These are phyloP conservation scores for Wiebesia pumilae DNA, from an alignment of 1,140 invertebrate species.

Conservation along the genomic window DNA sequence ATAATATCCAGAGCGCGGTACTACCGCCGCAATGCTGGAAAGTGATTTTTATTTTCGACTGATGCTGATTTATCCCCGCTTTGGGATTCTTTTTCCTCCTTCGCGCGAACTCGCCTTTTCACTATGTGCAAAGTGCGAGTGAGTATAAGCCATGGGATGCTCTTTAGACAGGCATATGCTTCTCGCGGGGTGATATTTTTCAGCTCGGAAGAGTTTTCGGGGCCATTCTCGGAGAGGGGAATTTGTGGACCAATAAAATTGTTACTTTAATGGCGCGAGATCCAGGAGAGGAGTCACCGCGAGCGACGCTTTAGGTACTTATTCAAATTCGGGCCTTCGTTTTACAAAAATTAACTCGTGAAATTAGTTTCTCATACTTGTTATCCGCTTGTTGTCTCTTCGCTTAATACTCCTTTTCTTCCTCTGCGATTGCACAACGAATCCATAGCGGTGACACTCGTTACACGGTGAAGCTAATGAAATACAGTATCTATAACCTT, in stretches of 20 bases:
- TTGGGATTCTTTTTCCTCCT: slow-evolving; percentile 26
- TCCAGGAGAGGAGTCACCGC: too few relatives aligned
- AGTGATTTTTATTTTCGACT: slow-evolving; percentile 74
- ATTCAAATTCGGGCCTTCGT: too few relatives aligned
- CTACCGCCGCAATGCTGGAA: slow-evolving; percentile 67
- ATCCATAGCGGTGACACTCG: background rate
- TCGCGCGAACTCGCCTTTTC: background rate
- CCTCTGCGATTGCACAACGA: background rate
- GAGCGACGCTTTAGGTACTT: too few relatives aligned
- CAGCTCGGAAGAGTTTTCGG: background rate
- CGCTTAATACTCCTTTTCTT: too few relatives aligned
- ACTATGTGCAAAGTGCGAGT: background rate
- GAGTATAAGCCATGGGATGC: background rate
- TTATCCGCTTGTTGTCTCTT: too few relatives aligned
- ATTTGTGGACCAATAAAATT: slow-evolving; percentile 32
- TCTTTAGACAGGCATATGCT: background rate
- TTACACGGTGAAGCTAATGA: background rate
- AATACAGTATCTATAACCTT: background rate
- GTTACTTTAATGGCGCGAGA: slow-evolving; percentile 23
- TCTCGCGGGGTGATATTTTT: slow-evolving; percentile 9
- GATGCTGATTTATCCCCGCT: slow-evolving; percentile 72
- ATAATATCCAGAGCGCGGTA: slow-evolving; percentile 61
- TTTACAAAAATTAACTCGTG: too few relatives aligned
- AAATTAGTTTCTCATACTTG: too few relatives aligned
- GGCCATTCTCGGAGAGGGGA: background rate